Base-by-base conservation (phyloP, 2,113 vertebrate genomes). In the Ophthalmolycus amberensis region DNA sequence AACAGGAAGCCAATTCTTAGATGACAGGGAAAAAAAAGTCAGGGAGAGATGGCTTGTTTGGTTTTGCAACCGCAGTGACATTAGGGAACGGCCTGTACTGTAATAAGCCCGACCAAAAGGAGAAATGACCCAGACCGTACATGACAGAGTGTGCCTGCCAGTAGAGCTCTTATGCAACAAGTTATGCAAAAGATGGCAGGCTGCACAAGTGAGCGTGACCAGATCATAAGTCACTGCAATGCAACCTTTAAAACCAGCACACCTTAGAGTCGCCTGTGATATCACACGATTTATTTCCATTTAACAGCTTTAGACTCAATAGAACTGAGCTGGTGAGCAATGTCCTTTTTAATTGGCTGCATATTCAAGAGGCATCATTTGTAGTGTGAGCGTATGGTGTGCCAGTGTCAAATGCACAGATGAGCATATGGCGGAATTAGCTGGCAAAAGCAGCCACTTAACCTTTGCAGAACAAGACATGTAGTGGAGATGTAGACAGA, bases 1-100 rank as follows among this genome's bases (percentile, higher is more conserved):
- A 96, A 95, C 95, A 95, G 95, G 95, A 96, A 95, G 92, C 89
- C 79, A 78, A 91, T 91, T 90, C 91, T 95, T 93, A 92, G 93
- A 94, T 93, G 87, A 94, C 90, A 91, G 68, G 64, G 71, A 75
- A 75, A 86, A 68, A 80, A 82, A 82, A 91, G 67, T 29, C 54
- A 40, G 80, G 69, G 76, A 84, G 77, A 72, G 79, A 89, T 91
- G 85, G 88, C 75, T 88, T 77, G 90, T 86, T 86, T 79, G 75
- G 84, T 95, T 94, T 95, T 88, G 89, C 87, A 94, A 94, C 88
- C 74, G 29, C 90, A 71, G 90, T 91, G 89, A 92, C 86, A 93
- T 91, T 92, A 90, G 93, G 90, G 93, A 91, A 95, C 87, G 77
- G 91, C 88, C 89, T 94, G 94, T 93, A 95, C 92, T 94, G 93